phyloP scores from a whole-genome alignment of 2,797 vertebrate genomes.

The Phrynocephalus forsythii region DNA sequence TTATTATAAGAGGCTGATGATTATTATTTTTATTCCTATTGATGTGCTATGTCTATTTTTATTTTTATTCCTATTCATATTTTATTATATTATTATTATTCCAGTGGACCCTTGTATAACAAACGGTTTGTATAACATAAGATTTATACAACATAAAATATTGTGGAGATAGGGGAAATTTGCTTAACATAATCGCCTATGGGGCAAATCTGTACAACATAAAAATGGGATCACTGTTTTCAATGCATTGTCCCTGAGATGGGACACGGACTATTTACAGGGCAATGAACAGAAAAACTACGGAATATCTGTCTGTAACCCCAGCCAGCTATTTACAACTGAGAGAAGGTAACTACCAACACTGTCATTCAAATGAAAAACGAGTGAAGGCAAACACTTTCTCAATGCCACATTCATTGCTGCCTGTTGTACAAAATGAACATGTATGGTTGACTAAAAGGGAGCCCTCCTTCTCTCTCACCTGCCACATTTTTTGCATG shows the following conservation, averaged over 20 bases:
- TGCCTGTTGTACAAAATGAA: neutral
- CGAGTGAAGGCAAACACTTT: neutral
- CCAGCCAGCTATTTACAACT: neutral
- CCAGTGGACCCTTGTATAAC: too few species aligned
- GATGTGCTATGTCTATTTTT: too few species aligned
- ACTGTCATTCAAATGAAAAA: neutral
- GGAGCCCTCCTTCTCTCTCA: conserved; percentile 76
- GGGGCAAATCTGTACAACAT: too few species aligned
- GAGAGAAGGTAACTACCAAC: neutral
- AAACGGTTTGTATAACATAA: too few species aligned
- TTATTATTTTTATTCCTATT: too few species aligned
- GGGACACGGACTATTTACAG: neutral
- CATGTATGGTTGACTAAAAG: neutral
- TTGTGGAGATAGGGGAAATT: too few species aligned
- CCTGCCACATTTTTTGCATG: conserved; percentile 99
- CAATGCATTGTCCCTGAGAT: neutral
- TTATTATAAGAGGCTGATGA: neutral
- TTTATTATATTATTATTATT: too few species aligned
- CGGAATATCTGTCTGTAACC: neutral
- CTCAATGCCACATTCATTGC: neutral
- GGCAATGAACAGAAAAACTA: conserved; percentile 16
- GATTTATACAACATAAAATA: too few species aligned
- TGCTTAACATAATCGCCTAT: too few species aligned
- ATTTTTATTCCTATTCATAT: too few species aligned
- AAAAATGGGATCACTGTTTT: too few species aligned